Base-by-base conservation (phyloP, 30 jellyfish, hydroid and myxozoan genomes). In the Cassiopea xamachana region DNA sequence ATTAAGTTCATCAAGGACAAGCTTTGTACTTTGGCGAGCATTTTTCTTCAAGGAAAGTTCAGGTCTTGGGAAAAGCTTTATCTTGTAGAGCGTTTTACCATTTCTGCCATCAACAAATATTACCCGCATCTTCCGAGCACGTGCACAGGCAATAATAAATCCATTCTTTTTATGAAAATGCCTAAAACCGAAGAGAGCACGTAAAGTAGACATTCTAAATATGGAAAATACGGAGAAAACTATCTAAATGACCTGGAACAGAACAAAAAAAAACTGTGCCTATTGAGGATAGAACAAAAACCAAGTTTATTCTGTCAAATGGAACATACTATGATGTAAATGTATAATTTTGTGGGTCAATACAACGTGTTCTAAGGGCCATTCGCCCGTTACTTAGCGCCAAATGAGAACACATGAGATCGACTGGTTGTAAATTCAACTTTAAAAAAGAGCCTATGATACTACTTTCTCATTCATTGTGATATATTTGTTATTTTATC, bases 41-140 rank as follows among this genome's bases (percentile, higher is more conserved):
- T 71, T 3, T 43, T 39, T 18, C 64, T 58, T 47, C 62, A 45
- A 17, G 27, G 60, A 55, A 10, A 10, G 12, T 55, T 55, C 68
- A 43, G 55, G 18, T 51, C 84, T 50, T 15, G 81, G 87, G 49
- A 19, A 59, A 13, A 86, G 73, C 19, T 75, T 75, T 64, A 69
- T 67, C 81, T 76, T 86, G 79, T 86, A 79, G 46, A 86, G 78
- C 43, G 10, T 16, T 7, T 48, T 81, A 13, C 88, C 84, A 55
- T 86, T 86, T 43, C 89, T 86, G 46, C 93, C 93, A 76, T 86
- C 82, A 62, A 86, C 55, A 18, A 86, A 77, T 44, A 76, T 70
- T 46, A 86, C 77, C 9, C 49, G 45, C 93, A 86, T 76, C 47
- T 58, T 69, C 48, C 77, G 87, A 44, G n/a, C 69, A 64, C 67